phyloP scores from a whole-genome alignment of 2,888 invertebrate genomes.

The Macaria notata region DNA sequence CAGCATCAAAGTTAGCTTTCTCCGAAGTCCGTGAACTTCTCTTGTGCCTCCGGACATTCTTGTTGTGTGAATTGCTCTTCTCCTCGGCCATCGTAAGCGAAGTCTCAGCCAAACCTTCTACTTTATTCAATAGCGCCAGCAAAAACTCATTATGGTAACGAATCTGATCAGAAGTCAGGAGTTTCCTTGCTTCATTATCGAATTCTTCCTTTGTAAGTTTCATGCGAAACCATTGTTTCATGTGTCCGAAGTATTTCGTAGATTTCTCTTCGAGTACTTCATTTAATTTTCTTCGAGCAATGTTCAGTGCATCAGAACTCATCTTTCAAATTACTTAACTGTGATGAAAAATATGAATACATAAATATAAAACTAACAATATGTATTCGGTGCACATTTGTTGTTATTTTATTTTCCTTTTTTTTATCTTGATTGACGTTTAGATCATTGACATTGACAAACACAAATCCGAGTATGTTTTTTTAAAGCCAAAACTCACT shows the following conservation, averaged over 20 bases:
- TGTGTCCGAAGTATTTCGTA: slow-evolving; percentile 86
- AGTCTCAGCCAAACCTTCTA: slow-evolving; percentile 77
- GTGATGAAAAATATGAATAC: neutral
- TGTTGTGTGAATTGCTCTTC: slow-evolving; percentile 65
- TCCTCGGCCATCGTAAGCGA: slow-evolving; percentile 70
- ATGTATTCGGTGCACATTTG: no score
- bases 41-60: slow-evolving; percentile 75
- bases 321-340: slow-evolving; percentile 36
- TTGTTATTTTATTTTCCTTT: no score
- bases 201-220: slow-evolving; percentile 92
- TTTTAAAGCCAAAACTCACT: no score
- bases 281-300: slow-evolving; percentile 83
- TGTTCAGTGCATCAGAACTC: slow-evolving; percentile 75
- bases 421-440: no score
- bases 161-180: slow-evolving; percentile 88
- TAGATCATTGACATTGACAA: no score
- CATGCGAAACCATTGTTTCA: slow-evolving; percentile 89
- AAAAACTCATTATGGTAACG: slow-evolving; percentile 93
- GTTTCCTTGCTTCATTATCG: slow-evolving; percentile 88
- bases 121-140: slow-evolving; percentile 89
- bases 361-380: neutral
- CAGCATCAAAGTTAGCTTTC: slow-evolving; percentile 83
- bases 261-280: slow-evolving; percentile 86
- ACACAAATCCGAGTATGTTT: no score
- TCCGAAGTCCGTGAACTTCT: slow-evolving; percentile 81